Conservation (phyloP, 2,797 vertebrate genomes). For the Propithecus deckenii region DNA sequence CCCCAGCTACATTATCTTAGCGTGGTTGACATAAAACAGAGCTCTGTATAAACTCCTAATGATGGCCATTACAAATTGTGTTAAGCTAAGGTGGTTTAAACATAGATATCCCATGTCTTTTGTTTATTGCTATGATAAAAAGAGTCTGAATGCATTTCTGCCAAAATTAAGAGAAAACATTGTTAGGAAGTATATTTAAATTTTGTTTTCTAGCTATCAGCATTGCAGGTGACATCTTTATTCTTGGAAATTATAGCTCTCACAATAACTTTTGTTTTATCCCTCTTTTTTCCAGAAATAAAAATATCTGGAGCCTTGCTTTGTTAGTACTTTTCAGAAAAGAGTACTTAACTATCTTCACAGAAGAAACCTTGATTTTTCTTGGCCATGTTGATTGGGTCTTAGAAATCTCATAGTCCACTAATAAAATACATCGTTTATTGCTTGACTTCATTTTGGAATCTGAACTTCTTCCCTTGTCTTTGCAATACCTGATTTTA, state of each 20-base stretch:
- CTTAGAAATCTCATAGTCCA: background rate
- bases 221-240: constrained; percentile 57
- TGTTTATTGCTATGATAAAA: constrained; percentile 61
- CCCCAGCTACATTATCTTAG: constrained; percentile 70
- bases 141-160: constrained; percentile 41
- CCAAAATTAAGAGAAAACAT: constrained; percentile 39
- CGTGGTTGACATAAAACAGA: constrained; percentile 75
- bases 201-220: constrained; percentile 29
- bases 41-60: constrained; percentile 62
- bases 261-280: background rate
- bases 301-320: constrained; percentile 1
- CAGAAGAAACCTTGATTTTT: constrained; percentile 11
- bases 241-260: background rate
- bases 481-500: background rate
- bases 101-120: constrained; percentile 65
- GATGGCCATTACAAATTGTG: constrained; percentile 71
- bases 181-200: constrained; percentile 20
- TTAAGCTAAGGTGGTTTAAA: constrained; percentile 72
- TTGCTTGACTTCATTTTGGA: constrained; percentile 12
- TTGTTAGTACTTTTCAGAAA: constrained; percentile 24
- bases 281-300: background rate
- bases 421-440: constrained; percentile 24
- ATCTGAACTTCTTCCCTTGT: constrained; percentile 41
- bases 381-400: background rate
- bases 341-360: background rate